Evolutionary conservation across 2,888 invertebrate species (phyloP).

Genomic region (Acanthosoma haemorrhoidale): DNA sequence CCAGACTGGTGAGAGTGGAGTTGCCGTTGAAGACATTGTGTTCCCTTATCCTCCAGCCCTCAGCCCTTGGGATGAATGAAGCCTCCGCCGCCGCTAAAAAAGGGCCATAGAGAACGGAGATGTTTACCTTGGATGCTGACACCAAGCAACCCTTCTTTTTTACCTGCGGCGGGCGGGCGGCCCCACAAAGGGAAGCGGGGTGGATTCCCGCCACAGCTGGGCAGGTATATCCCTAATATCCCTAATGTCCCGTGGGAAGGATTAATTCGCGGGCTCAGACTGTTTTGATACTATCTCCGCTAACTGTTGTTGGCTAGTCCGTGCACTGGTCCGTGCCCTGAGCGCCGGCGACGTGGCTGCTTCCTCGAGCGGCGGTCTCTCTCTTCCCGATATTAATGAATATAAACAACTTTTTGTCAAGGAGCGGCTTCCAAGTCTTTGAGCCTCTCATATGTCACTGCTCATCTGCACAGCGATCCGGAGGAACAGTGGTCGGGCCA

Average conservation of each 20-base stretch:
- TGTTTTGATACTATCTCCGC: slow-evolving; percentile 37
- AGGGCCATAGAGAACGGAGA: not conserved
- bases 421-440: too few relatives aligned
- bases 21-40: too few relatives aligned
- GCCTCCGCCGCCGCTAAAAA: too few relatives aligned
- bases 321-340: not conserved
- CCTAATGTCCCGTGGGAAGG: slow-evolving; percentile 21
- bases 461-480: too few relatives aligned
- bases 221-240: not conserved
- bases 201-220: not conserved
- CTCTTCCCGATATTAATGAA: too few relatives aligned
- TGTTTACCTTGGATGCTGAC: not conserved
- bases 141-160: not conserved
- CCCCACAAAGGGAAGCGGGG: not conserved
- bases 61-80: too few relatives aligned
- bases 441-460: too few relatives aligned
- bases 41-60: too few relatives aligned
- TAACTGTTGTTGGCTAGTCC: not conserved
- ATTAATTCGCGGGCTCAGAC: slow-evolving; percentile 38
- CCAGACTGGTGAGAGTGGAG: too few relatives aligned
- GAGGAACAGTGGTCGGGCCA: too few relatives aligned
- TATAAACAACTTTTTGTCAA: too few relatives aligned
- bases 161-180: not conserved
- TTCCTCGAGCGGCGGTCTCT: not conserved
- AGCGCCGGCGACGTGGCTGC: not conserved